A percentile compares a stretch with the other conserved stretches of the same genome.
These are phyloP conservation scores for Okamejei kenojei DNA, from an alignment of 2,797 vertebrate genomes.

Conservation along the genomic window DNA sequence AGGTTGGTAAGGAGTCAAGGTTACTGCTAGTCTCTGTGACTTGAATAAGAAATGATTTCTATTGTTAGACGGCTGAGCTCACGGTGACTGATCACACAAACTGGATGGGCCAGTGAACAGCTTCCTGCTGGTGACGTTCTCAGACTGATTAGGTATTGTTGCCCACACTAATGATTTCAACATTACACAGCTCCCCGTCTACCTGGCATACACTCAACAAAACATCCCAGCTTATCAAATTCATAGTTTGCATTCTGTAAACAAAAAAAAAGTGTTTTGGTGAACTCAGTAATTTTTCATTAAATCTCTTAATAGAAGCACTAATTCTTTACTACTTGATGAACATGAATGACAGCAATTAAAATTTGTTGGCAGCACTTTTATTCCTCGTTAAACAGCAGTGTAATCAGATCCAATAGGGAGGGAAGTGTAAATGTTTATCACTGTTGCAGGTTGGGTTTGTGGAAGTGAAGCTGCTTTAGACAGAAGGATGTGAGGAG, in stretches of 20 bases:
- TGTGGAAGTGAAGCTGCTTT: not conserved
- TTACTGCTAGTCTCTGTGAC: not conserved
- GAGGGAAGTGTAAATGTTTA: not conserved
- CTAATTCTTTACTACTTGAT: not conserved
- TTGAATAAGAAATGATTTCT: not conserved
- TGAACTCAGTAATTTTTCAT: conserved; percentile 17
- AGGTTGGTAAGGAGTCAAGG: not conserved
- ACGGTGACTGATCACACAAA: not conserved
- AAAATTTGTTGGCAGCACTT: not conserved
- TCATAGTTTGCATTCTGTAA: not conserved
- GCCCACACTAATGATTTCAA: not conserved
- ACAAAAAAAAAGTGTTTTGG: not conserved
- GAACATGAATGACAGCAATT: not conserved
- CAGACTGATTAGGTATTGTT: not conserved
- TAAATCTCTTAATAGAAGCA: not conserved
- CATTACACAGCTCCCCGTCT: not conserved
- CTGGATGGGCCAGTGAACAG: not conserved
- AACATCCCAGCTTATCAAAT: not conserved
- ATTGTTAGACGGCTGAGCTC: conserved; percentile 2
- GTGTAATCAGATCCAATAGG: not conserved
- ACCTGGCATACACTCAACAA: not conserved
- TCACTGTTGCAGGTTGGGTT: not conserved
- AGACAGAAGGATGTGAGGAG: not conserved
- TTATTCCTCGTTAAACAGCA: conserved; percentile 11
- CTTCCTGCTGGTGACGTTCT: not conserved